Base-by-base conservation (phyloP, 2,888 invertebrate genomes). In the Sphaerophoria taeniata region DNA sequence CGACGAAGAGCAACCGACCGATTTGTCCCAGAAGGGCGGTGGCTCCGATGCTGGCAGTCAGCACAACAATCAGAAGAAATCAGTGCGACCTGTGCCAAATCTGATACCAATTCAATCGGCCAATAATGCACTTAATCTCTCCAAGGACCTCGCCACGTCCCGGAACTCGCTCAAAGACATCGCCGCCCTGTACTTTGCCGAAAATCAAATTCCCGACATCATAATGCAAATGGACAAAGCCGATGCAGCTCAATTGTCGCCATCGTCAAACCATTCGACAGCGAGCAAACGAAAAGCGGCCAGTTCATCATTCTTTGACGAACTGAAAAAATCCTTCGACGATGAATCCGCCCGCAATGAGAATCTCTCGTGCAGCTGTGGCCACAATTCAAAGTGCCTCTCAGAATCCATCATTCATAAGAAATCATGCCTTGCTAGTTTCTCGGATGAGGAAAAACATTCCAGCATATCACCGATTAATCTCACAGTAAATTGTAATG, bases 361-460 rank as follows among this genome's bases (percentile, higher is more conserved):
- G 71, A 95, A 95, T 89, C 92, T 96, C 56, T 94, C 93, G 63
- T 96, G 96, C 89, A 89, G 89, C 49, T 96, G 96, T 90, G 95
- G 96, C 5, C 95, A 96, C 89, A 94, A 95, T 91, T 96, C 96
- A 89, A 96, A 96, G 92, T 96, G 96, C 90, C 92, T 97, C 72
- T 96, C 97, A 2, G 97, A 97, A 92, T 95, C 96, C 88, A 95
- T 96, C 14, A 95, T 96, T 79, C 97, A 97, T 90, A 95, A 95
- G 89, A 96, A 96, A 90, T 93, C 93, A 74, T 96, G 95, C 89
- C 24, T 24, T 24, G 24, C 24, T 24, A 93, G 90, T 47, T 89
- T 89, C 36, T 89, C 94, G 53, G 91, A 91, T 14, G 91, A 91
- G 49, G 90, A 91, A 6, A 91, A 92, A 87, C 79, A 87, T 63